These are phyloP conservation scores for Cynopterus brachyotis DNA, from an alignment of 2,113 vertebrate genomes.

Conservation along the genomic window DNA sequence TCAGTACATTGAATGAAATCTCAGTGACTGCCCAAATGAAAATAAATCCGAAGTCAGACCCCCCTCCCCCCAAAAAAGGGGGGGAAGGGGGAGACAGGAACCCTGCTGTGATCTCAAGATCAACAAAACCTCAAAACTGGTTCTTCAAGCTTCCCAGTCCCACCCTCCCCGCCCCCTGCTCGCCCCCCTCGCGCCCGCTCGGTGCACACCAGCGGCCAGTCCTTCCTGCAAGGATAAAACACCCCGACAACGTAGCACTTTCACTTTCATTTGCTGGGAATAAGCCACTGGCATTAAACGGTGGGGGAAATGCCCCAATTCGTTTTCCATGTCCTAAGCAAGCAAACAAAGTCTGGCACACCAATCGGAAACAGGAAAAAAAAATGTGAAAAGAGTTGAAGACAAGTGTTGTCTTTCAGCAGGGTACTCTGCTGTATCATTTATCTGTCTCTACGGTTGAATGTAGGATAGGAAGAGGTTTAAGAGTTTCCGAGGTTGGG, in stretches of 20 bases:
- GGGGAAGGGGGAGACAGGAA: background rate
- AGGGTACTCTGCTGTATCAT: slow-evolving; percentile 17
- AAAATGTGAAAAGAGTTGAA: background rate
- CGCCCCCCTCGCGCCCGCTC: background rate
- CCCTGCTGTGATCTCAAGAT: slow-evolving; percentile 46
- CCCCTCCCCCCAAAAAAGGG: no score
- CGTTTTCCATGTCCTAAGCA: slow-evolving; percentile 35
- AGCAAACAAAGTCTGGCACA: slow-evolving; percentile 50
- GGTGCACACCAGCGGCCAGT: background rate
- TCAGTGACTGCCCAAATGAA: slow-evolving; percentile 46
- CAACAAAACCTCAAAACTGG: slow-evolving; percentile 70
- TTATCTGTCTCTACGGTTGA: slow-evolving; percentile 1
- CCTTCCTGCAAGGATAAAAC: slow-evolving; percentile 27
- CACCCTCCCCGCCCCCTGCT: background rate
- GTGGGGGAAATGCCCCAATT: slow-evolving; percentile 3
- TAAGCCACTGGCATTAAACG: background rate
- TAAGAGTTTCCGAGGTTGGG: background rate
- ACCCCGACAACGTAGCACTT: slow-evolving; percentile 47
- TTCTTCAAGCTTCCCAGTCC: slow-evolving; percentile 48
- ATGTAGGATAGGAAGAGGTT: background rate
- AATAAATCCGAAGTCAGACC: slow-evolving; percentile 47
- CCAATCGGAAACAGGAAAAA: slow-evolving; percentile 51
- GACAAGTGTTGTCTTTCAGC: slow-evolving; percentile 49
- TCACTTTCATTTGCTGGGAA: slow-evolving; percentile 65
- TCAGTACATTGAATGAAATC: slow-evolving; percentile 59